phyloP scores from a whole-genome alignment of 2,113 vertebrate genomes.

The Neopipo cinnamomea region DNA sequence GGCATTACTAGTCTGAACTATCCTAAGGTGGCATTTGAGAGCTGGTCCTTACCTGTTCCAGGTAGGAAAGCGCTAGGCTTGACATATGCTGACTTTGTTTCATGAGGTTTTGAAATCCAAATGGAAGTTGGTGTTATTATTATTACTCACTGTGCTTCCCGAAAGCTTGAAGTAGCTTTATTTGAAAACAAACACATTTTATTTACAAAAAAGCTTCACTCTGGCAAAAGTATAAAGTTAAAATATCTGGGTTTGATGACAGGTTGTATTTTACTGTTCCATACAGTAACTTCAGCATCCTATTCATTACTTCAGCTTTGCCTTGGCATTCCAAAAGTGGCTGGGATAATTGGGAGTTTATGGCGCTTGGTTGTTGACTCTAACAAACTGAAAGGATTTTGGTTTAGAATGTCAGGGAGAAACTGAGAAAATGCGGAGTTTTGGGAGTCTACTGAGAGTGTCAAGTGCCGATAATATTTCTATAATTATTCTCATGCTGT shows the following conservation, averaged over 20 bases:
- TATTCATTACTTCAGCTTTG: background rate
- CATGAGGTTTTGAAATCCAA: constrained; percentile 36
- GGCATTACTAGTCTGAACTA: constrained; percentile 74
- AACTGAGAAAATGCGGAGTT: constrained; percentile 23
- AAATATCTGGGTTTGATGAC: constrained; percentile 27
- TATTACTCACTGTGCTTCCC: background rate
- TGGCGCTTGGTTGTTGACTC: background rate
- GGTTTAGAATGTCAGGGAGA: constrained; percentile 9
- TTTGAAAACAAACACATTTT: constrained; percentile 40
- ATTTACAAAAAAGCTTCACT: constrained; percentile 36
- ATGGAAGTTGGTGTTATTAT: background rate
- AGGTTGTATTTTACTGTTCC: constrained; percentile 4
- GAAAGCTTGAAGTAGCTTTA: constrained; percentile 3
- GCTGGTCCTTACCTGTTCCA: constrained; percentile 77
- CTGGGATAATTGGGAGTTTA: constrained; percentile 20
- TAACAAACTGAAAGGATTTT: constrained; percentile 38
- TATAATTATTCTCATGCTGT: background rate
- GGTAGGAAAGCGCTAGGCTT: constrained; percentile 74
- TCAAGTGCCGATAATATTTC: background rate
- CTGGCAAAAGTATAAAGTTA: constrained; percentile 2
- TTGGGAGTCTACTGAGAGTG: background rate
- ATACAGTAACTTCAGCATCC: background rate
- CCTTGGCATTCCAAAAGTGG: background rate
- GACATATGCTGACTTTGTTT: constrained; percentile 38
- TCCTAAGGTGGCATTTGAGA: constrained; percentile 74